phyloP scores from a whole-genome alignment of 1,140 invertebrate species.

The Vanessa atalanta region DNA sequence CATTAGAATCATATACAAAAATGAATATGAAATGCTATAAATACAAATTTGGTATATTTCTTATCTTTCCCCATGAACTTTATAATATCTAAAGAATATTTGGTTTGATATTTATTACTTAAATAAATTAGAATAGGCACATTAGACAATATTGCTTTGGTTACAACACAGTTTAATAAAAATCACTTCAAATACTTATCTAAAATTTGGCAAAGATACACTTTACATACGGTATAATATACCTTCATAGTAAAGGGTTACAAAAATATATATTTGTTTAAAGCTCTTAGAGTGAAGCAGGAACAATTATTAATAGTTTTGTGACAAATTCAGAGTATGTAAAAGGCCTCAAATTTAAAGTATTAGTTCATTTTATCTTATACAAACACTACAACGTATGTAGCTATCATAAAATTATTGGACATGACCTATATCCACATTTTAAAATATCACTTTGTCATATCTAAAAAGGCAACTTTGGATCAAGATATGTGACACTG shows the following conservation, averaged over 20 bases:
- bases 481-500: slow-evolving; percentile 76
- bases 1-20: slow-evolving; percentile 47
- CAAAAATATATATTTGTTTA: slow-evolving; percentile 74
- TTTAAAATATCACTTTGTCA: slow-evolving; percentile 74
- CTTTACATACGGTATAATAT: slow-evolving; percentile 60
- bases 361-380: slow-evolving; percentile 62
- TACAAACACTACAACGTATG: slow-evolving; percentile 61
- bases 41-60: slow-evolving; percentile 51
- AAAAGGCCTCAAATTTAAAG: slow-evolving; percentile 62
- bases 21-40: slow-evolving; percentile 44
- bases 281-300: slow-evolving; percentile 69
- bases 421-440: slow-evolving; percentile 70
- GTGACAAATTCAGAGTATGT: slow-evolving; percentile 57
- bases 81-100: slow-evolving; percentile 69
- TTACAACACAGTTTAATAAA: slow-evolving; percentile 73
- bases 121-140: slow-evolving; percentile 71
- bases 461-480: slow-evolving; percentile 81
- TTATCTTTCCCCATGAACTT: slow-evolving; percentile 49
- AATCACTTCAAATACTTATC: slow-evolving; percentile 73
- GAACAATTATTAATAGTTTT: slow-evolving; percentile 68
- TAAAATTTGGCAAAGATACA: slow-evolving; percentile 75
- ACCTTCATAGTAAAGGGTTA: slow-evolving; percentile 64
- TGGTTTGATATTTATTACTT: slow-evolving; percentile 61
- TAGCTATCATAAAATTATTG: slow-evolving; percentile 69
- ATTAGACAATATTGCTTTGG: slow-evolving; percentile 78